A percentile compares a stretch with the other conserved stretches of the same genome.
Conservation (phyloP, 2,888 invertebrate genomes). For the Acleris sparsana region DNA sequence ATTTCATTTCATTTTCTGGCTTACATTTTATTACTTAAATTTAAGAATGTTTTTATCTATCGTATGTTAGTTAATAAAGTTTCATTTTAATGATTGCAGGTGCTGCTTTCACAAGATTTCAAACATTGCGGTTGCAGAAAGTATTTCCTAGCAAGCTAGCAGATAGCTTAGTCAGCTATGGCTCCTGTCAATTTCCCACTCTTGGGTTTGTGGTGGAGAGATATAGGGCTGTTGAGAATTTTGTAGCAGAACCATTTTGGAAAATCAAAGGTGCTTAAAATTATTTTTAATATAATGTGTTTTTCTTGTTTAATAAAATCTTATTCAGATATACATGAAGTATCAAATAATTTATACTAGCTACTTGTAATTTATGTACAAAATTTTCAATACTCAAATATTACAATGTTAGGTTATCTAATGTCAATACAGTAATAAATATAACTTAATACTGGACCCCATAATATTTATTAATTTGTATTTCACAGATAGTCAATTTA, state of each 20-base stretch:
- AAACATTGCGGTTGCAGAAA: slow-evolving; percentile 94
- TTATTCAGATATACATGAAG: too few species aligned
- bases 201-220: slow-evolving; percentile 99
- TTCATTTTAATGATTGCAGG: slow-evolving; percentile 76
- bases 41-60: too few species aligned
- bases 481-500: too few species aligned
- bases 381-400: too few species aligned
- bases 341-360: too few species aligned
- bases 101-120: slow-evolving; percentile 98
- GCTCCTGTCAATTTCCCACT: slow-evolving; percentile 99
- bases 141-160: slow-evolving; percentile 89
- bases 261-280: slow-evolving; percentile 89
- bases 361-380: too few species aligned
- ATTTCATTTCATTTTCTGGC: too few species aligned
- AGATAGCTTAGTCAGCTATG: slow-evolving; percentile 96
- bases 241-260: slow-evolving; percentile 98
- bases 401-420: too few species aligned
- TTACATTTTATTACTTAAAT: too few species aligned
- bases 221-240: slow-evolving; percentile 95
- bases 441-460: too few species aligned
- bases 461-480: slow-evolving; percentile 3
- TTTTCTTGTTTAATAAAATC: too few species aligned
- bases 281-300: neutral
- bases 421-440: too few species aligned
- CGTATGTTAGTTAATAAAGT: neutral